Percentiles rank a stretch among this genome's conserved stretches.
These are phyloP conservation scores for Spodoptera frugiperda DNA, from an alignment of 1,140 invertebrate species.

Conservation along the genomic window DNA sequence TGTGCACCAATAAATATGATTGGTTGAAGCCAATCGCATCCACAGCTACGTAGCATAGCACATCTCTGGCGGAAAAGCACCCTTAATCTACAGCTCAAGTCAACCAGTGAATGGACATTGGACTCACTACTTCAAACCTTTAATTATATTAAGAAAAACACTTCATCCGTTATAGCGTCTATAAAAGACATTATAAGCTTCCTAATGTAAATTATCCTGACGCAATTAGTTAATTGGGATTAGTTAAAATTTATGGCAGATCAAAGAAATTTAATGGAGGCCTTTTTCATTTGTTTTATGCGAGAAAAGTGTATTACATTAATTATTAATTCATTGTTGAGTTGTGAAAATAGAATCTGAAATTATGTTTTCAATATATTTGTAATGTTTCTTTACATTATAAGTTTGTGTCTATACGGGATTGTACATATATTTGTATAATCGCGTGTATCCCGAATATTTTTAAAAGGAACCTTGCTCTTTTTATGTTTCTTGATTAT, in stretches of 20 bases:
- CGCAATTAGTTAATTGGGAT: slow-evolving; percentile 30
- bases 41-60: no score
- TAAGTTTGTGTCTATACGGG: no score
- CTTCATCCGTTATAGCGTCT: background rate
- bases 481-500: no score
- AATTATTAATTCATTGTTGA: background rate
- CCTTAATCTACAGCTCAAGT: no score
- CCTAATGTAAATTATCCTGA: slow-evolving; percentile 16
- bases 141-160: slow-evolving; percentile 14
- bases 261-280: slow-evolving; percentile 33
- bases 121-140: background rate
- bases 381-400: no score
- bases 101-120: background rate
- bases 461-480: no score
- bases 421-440: no score
- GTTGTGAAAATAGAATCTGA: background rate
- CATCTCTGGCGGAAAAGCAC: no score
- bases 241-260: slow-evolving; percentile 10
- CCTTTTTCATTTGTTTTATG: slow-evolving; percentile 18
- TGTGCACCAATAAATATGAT: no score
- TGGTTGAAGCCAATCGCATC: no score
- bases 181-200: slow-evolving; percentile 17
- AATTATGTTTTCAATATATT: background rate
- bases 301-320: slow-evolving; percentile 4
- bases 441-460: no score